Evolutionary conservation across 2,888 invertebrate genomes (phyloP), one percentile per base, ranked within the genome.

Genomic region (Reticulitermes lucifugus): DNA sequence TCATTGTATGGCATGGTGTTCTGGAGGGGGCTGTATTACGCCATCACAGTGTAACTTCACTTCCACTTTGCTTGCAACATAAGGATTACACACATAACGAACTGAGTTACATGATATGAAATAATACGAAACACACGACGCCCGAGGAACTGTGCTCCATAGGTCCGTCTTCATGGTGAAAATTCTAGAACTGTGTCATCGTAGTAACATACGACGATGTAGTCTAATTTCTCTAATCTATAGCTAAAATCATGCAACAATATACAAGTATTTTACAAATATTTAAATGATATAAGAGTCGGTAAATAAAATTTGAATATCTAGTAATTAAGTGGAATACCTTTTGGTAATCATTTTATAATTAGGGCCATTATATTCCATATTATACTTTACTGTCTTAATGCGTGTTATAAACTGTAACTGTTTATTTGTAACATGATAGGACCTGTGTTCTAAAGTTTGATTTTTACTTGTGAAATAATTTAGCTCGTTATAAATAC

Each of bases 21-120:
- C 82, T 82, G 82, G 82, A 82, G 82, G 82, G 82, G 80, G 82
- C 51, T 18, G 12, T 65, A 2, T 21, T 82, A n/a, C 70, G 41
- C 46, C 41, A 21, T 46, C 22, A 9, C 77, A 77, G 12, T 25
- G n/a, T 10, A 10, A 9, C 29, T 65, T 65, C 65, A 65, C 65
- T 65, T 65, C 12, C 65, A 65, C 25, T 65, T 65, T 18, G 55
- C 18, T 55, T 55, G 1, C 18, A 55, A 55, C 55, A 14, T 55
- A 18, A 14, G 55, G 55, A 18, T 55, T 55, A 55, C 29, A 73
- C 77, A 41, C n/a, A 10, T 77, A 77, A 77, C n/a, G 22, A n/a
- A 46, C 41, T 22, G 25, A 22, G 10, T 60, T 65, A 60, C 6
- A 25, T 25, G 35, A 29, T 55, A 81, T 73, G 21, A 4, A 21